A percentile compares a stretch with the other conserved stretches of the same genome.
Conservation (phyloP, 2,888 invertebrate genomes). For the Cylloceria caligata region DNA sequence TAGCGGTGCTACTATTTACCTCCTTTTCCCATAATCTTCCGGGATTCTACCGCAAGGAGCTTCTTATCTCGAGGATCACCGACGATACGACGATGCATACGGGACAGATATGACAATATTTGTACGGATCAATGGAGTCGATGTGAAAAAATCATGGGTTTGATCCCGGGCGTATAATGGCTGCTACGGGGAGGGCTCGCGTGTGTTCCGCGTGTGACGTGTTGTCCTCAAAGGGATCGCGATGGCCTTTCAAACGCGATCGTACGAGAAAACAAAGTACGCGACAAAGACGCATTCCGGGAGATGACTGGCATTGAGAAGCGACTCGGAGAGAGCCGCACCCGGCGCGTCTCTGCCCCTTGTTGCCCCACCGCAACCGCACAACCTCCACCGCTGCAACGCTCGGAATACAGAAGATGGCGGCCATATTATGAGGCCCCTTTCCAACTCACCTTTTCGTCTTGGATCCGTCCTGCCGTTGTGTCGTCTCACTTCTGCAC, state of each 20-base stretch:
- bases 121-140: constrained; percentile 58
- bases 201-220: constrained; percentile 62
- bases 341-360: constrained; percentile 71
- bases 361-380: constrained; percentile 12
- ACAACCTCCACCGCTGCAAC: constrained; percentile 58
- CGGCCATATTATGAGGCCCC: constrained; percentile 80
- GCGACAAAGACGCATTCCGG: constrained; percentile 80
- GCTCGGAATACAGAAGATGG: constrained; percentile 83
- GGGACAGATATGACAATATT: constrained; percentile 70
- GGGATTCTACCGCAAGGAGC: not conserved
- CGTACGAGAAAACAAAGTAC: constrained; percentile 81
- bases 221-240: constrained; percentile 78
- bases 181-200: constrained; percentile 24
- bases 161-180: constrained; percentile 22
- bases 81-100: not conserved
- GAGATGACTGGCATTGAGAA: constrained; percentile 84
- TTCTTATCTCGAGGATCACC: not conserved
- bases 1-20: not conserved
- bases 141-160: constrained; percentile 9
- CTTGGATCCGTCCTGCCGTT: constrained; percentile 40
- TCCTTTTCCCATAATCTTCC: not conserved
- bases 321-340: constrained; percentile 77
- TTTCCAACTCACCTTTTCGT: constrained; percentile 62
- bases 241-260: constrained; percentile 77
- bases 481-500: constrained; percentile 48